Conservation (phyloP, 37 sponge, comb jelly and placozoan genomes). For the Chondrilla cf. caribensis region DNA sequence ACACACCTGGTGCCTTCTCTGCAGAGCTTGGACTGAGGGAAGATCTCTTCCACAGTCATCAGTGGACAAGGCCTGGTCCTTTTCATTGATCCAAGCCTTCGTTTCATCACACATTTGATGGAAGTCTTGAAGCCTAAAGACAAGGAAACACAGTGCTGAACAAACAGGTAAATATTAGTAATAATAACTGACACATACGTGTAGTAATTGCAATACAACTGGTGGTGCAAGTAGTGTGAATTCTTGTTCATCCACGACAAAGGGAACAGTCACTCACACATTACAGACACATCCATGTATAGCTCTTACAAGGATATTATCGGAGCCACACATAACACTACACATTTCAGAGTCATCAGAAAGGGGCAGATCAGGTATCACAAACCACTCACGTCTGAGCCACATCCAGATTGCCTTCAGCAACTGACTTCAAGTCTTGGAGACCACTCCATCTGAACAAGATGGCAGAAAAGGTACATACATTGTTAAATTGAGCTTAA, state of each 20-base stretch:
- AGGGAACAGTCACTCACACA: too few species aligned
- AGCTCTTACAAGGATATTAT: too few species aligned
- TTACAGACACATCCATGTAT: too few species aligned
- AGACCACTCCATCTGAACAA: constrained; percentile 61
- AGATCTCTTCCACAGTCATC: constrained; percentile 87
- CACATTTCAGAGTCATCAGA: too few species aligned
- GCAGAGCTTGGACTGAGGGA: constrained; percentile 79
- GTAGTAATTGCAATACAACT: not conserved
- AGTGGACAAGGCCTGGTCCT: constrained; percentile 79
- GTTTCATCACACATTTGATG: constrained; percentile 91
- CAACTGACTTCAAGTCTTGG: constrained; percentile 56
- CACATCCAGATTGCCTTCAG: constrained; percentile 48
- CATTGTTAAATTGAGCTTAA: too few species aligned
- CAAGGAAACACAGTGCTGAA: not conserved
- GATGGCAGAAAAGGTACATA: not conserved
- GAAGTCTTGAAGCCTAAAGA: constrained; percentile 60
- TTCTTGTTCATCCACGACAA: too few species aligned
- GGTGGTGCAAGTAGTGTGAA: not conserved
- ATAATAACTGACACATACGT: not conserved
- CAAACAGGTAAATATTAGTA: not conserved
- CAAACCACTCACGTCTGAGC: constrained; percentile 51
- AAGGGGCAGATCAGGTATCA: too few species aligned
- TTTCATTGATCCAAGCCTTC: constrained; percentile 85
- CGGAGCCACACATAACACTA: too few species aligned
- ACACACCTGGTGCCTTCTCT: constrained; percentile 79